These are phyloP conservation scores for Delphinus delphis DNA, from an alignment of 2,113 vertebrate species.

Conservation along the genomic window DNA sequence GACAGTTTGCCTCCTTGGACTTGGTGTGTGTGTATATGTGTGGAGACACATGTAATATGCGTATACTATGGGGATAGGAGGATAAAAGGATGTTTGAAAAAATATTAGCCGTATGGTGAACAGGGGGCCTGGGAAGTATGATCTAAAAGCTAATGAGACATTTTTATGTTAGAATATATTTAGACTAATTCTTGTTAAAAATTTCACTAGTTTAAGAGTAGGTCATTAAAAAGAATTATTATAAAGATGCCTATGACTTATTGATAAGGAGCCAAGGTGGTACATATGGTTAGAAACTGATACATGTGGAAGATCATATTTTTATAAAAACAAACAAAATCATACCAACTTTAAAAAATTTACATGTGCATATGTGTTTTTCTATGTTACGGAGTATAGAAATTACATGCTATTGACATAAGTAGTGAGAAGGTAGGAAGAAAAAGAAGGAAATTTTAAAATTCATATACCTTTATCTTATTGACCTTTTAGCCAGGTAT, in stretches of 20 bases:
- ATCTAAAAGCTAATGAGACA: background rate
- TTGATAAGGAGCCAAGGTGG: background rate
- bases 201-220: background rate
- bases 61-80: background rate
- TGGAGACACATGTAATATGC: too few species aligned
- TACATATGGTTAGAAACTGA: background rate
- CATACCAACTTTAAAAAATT: background rate
- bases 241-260: background rate
- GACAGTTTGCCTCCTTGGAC: background rate
- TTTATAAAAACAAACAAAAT: constrained; percentile 19
- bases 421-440: background rate
- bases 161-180: constrained; percentile 19
- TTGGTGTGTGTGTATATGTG: background rate
- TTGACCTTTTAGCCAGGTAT: background rate
- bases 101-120: background rate
- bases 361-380: background rate
- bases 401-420: background rate
- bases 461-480: background rate
- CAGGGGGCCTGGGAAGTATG: background rate
- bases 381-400: background rate
- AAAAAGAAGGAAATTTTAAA: background rate
- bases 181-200: background rate
- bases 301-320: background rate
- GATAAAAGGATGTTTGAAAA: background rate
- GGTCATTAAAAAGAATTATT: background rate